These are phyloP conservation scores for Sialia sialis DNA, from an alignment of 2,113 vertebrate genomes.

Conservation along the genomic window DNA sequence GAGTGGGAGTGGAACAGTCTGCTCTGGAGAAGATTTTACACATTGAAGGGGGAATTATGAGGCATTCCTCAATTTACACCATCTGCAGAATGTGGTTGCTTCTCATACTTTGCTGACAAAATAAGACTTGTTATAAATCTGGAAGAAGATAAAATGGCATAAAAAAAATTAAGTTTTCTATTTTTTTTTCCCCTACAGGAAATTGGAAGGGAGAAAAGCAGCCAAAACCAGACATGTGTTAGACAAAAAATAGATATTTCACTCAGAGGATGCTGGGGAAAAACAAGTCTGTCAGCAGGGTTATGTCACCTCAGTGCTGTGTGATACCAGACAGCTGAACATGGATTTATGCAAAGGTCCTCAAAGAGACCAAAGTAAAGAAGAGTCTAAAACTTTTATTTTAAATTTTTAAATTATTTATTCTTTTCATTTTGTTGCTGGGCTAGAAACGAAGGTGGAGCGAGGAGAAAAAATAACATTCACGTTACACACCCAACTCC, in stretches of 20 bases:
- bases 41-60: not conserved
- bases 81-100: slow-evolving; percentile 22
- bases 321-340: not conserved
- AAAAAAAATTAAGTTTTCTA: not conserved
- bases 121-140: slow-evolving; percentile 9
- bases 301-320: not conserved
- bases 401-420: not conserved
- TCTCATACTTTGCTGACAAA: slow-evolving; percentile 1
- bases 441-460: not conserved
- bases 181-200: not conserved
- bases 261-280: not conserved
- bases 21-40: slow-evolving; percentile 3
- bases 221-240: not conserved
- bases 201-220: not conserved
- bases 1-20: slow-evolving; percentile 50
- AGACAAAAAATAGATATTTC: not conserved
- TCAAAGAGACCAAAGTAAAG: not conserved
- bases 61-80: slow-evolving; percentile 47
- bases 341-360: not conserved
- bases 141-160: not conserved
- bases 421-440: not conserved
- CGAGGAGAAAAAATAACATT: not conserved
- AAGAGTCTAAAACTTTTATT: not conserved
- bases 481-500: not conserved
- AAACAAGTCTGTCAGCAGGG: not conserved